Percentiles rank a stretch among this genome's conserved stretches.
Evolutionary conservation across 2,888 invertebrate genomes (phyloP).

Genomic region (Eilema sororculum): DNA sequence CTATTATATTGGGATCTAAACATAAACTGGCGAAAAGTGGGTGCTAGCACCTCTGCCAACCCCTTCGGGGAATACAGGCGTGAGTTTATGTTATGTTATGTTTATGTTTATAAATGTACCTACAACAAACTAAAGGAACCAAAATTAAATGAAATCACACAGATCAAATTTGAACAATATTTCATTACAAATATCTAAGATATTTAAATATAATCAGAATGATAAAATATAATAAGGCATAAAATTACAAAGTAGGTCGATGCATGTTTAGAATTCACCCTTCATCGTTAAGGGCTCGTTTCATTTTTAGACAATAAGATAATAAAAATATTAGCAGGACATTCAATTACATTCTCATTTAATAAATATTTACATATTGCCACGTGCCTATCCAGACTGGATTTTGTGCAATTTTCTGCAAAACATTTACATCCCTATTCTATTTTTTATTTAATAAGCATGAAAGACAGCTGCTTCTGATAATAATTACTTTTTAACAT

Average conservation of each 20-base stretch:
- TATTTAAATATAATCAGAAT: not conserved
- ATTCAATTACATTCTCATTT: too few species aligned
- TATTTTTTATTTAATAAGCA: not conserved
- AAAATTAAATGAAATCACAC: not conserved
- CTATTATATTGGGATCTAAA: too few species aligned
- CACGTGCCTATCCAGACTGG: too few species aligned
- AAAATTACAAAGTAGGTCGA: not conserved
- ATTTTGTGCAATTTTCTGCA: too few species aligned
- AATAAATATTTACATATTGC: too few species aligned
- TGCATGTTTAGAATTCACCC: not conserved
- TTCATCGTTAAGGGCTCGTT: too few species aligned
- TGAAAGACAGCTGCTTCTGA: not conserved
- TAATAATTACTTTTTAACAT: not conserved
- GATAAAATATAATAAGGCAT: not conserved
- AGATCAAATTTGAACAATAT: not conserved
- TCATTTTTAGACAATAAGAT: not conserved
- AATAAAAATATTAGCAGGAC: not conserved
- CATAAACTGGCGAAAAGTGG: too few species aligned
- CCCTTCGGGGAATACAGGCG: too few species aligned
- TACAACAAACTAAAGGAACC: not conserved
- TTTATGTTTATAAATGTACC: not conserved
- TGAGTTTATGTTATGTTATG: too few species aligned
- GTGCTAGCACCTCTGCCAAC: constrained; percentile 19
- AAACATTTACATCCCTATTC: not conserved
- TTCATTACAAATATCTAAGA: not conserved